Evolutionary conservation across 1,140 invertebrate species (phyloP).

Genomic region (Pemphigus obesinymphae): DNA sequence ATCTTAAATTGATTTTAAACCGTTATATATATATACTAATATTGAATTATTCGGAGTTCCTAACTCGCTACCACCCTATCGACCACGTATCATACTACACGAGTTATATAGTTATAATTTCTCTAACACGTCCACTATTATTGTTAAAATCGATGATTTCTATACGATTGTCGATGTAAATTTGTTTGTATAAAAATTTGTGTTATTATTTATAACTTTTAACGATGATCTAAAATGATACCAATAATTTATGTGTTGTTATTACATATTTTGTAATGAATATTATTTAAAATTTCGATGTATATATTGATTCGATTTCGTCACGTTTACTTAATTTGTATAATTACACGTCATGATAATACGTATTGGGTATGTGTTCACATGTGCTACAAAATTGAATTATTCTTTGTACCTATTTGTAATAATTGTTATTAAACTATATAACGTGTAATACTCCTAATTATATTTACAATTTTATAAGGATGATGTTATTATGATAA

Average conservation of each 20-base stretch:
- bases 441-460: too few species aligned
- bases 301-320: not conserved
- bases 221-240: not conserved
- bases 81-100: not conserved
- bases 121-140: not conserved
- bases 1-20: too few species aligned
- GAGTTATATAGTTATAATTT: not conserved
- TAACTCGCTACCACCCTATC: not conserved
- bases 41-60: not conserved
- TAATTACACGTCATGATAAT: too few species aligned
- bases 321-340: not conserved
- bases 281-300: not conserved
- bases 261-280: not conserved
- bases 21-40: not conserved
- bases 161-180: not conserved
- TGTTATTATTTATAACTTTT: not conserved
- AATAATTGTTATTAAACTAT: too few species aligned
- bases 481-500: too few species aligned
- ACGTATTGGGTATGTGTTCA: too few species aligned
- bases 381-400: too few species aligned
- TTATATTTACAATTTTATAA: too few species aligned
- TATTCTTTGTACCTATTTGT: too few species aligned
- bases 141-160: not conserved
- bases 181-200: too few species aligned
- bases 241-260: not conserved